A percentile compares a stretch with the other conserved stretches of the same genome.
These are phyloP conservation scores for Polypterus senegalus DNA, from an alignment of 2,113 vertebrate genomes.

Conservation along the genomic window DNA sequence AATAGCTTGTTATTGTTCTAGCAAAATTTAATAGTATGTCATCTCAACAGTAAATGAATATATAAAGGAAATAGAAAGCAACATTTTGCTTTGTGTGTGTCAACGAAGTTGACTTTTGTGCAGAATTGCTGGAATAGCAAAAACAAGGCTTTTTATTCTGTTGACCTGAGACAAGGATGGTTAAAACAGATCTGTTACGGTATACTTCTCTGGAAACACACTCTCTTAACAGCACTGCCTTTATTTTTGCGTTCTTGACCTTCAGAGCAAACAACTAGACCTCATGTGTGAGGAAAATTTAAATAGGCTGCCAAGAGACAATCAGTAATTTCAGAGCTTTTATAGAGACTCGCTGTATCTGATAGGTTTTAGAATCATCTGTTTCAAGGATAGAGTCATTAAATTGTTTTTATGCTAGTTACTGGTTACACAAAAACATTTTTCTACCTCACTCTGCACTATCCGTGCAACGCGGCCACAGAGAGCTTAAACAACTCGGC, in stretches of 20 bases:
- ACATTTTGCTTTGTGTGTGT: too few species aligned
- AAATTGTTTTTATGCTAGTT: too few species aligned
- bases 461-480: too few species aligned
- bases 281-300: constrained; percentile 20
- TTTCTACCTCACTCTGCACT: too few species aligned
- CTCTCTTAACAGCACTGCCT: constrained; percentile 5
- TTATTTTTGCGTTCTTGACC: constrained; percentile 12
- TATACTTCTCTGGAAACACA: neutral
- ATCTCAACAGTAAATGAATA: too few species aligned
- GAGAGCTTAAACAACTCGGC: too few species aligned
- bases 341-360: constrained; percentile 28
- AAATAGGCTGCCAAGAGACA: constrained; percentile 34
- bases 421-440: too few species aligned
- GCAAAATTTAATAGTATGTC: too few species aligned
- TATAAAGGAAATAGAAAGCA: too few species aligned
- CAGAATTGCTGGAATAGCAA: neutral
- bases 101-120: too few species aligned
- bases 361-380: constrained; percentile 29
- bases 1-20: too few species aligned
- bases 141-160: neutral
- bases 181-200: neutral
- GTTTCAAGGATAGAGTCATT: too few species aligned
- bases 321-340: constrained; percentile 20
- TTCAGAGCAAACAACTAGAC: constrained; percentile 17
- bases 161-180: constrained; percentile 6